Base-by-base conservation (phyloP, 2,113 vertebrate genomes). In the Coptodon bakossiorum region DNA sequence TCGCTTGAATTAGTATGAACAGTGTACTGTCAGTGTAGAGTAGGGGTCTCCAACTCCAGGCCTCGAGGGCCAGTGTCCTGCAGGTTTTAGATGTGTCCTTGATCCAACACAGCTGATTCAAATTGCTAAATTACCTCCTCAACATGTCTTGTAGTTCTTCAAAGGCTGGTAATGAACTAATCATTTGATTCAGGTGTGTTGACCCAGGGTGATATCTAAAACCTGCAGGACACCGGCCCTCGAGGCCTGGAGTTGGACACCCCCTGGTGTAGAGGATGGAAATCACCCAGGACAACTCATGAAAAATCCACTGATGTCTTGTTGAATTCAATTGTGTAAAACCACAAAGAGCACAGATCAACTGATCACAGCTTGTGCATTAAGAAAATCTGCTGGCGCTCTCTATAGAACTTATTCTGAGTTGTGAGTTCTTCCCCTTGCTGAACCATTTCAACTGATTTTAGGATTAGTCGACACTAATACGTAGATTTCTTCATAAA, bases 261-360 rank as follows among this genome's bases (percentile, higher is more conserved):
- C 22, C 22, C 22, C 22, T 22, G 22, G 27, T 17, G 57, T 31
- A 61, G 57, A 17, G 57, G 57, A 31, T 59, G 27, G 54, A 56
- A 56, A 56, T 56, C 54, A 56, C 6, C 54, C 1, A 0, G 53
- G 0, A 56, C 11, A 24, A 31, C 29, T 31, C 5, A 31, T 31
- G 29, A 31, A 31, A 6, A 4, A 31, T 56, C 53, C 6, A 0
- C n/a, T 4, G 1, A 56, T 1, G 2, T 57, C 56, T 29, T 57
- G 7, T 57, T 57, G 56, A 57, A 57, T 57, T 29, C 56, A 57
- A 24, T 57, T 57, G 54, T 57, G 24, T 57, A 57, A 57, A 57
- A 57, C 0, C 24, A 29, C 24, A 57, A 57, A 57, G 56, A 57
- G 13, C 57, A 61, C 29, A 61, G 29, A 61, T 61, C 57, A 61